Evolutionary conservation across 1,140 invertebrate species (phyloP).

Genomic region (Drosophila albomicans): DNA sequence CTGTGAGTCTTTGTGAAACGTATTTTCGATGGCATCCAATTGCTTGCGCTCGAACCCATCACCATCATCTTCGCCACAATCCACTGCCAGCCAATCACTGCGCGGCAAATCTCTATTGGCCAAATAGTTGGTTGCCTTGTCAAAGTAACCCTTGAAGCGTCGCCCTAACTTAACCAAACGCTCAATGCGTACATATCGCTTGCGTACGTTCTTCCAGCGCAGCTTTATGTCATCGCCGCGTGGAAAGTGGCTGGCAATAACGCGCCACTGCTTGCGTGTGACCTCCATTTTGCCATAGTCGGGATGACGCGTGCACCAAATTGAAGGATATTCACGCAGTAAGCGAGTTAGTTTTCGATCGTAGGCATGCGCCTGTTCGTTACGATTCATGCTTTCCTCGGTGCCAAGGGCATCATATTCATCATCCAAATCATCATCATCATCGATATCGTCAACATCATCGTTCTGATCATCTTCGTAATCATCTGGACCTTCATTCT

Average conservation of each 20-base stretch:
- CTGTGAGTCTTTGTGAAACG: slow-evolving; percentile 40
- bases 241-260: slow-evolving; percentile 74
- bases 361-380: slow-evolving; percentile 76
- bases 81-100: slow-evolving; percentile 65
- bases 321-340: slow-evolving; percentile 74
- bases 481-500: slow-evolving; percentile 43
- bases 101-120: slow-evolving; percentile 68
- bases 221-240: slow-evolving; percentile 74
- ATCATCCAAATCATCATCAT: slow-evolving; percentile 45
- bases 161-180: slow-evolving; percentile 68
- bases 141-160: slow-evolving; percentile 81
- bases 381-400: slow-evolving; percentile 77
- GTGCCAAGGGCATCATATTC: slow-evolving; percentile 66
- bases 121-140: slow-evolving; percentile 81
- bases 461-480: slow-evolving; percentile 38
- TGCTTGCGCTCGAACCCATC: slow-evolving; percentile 71
- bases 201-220: slow-evolving; percentile 80
- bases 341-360: slow-evolving; percentile 75
- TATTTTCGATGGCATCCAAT: slow-evolving; percentile 73
- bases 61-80: slow-evolving; percentile 77
- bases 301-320: slow-evolving; percentile 78
- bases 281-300: slow-evolving; percentile 80
- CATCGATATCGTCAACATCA: slow-evolving; percentile 52
- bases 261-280: slow-evolving; percentile 75
- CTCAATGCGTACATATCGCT: slow-evolving; percentile 76